phyloP scores from a whole-genome alignment of 2,113 vertebrate genomes.

The Nerophis lumbriciformis region DNA sequence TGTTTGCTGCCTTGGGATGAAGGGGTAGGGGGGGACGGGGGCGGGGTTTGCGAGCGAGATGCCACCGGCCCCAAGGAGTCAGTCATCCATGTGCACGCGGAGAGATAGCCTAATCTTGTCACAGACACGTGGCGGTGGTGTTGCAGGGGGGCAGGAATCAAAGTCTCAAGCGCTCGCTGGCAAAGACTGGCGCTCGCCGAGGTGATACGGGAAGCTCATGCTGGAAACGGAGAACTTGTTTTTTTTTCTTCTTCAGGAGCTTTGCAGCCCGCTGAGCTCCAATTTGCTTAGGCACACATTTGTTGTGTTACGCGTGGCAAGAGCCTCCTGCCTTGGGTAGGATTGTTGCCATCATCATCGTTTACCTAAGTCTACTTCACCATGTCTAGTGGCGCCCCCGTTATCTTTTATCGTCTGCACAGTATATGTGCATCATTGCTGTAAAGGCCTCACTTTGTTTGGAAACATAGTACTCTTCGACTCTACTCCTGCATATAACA shows the following conservation, averaged over 20 bases:
- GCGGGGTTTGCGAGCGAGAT: slow-evolving; percentile 23
- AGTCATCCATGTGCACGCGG: slow-evolving; percentile 63
- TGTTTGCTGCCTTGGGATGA: slow-evolving; percentile 47
- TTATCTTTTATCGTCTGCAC: neutral
- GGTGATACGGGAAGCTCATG: slow-evolving; percentile 46
- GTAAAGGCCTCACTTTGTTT: too few relatives aligned
- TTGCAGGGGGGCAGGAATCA: neutral
- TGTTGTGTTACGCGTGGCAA: slow-evolving; percentile 14
- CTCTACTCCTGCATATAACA: too few relatives aligned
- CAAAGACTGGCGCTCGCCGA: slow-evolving; percentile 39
- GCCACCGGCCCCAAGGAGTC: slow-evolving; percentile 48
- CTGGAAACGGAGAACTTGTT: slow-evolving; percentile 21
- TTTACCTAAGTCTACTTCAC: slow-evolving; percentile 22
- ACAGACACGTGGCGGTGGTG: slow-evolving; percentile 30
- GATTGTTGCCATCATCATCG: slow-evolving; percentile 1
- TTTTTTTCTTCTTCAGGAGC: slow-evolving; percentile 1
- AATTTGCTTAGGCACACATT: slow-evolving; percentile 27
- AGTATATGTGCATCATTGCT: neutral
- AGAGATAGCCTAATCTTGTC: slow-evolving; percentile 70
- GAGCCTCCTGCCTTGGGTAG: slow-evolving; percentile 18
- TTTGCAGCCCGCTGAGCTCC: slow-evolving; percentile 9
- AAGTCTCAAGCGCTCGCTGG: slow-evolving; percentile 34
- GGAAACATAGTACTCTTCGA: too few relatives aligned
- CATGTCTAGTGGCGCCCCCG: slow-evolving; percentile 8
- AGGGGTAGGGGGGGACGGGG: slow-evolving; percentile 12